A percentile compares a stretch with the other conserved stretches of the same genome.
phyloP scores from a whole-genome alignment of 2,113 vertebrate genomes.

The Eulemur rufifrons region DNA sequence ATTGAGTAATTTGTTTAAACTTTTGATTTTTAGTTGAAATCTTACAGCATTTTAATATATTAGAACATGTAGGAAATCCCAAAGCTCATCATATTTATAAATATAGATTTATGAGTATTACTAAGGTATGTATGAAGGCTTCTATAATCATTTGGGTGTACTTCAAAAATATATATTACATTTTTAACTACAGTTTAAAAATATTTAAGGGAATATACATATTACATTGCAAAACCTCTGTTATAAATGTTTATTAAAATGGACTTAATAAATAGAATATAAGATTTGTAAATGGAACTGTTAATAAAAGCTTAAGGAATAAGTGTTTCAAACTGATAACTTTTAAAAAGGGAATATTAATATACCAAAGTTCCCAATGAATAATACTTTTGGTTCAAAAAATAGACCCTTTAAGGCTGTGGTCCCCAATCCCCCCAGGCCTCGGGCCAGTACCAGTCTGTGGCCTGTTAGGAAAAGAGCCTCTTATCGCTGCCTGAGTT shows the following conservation, averaged over 20 bases:
- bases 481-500: too few relatives aligned
- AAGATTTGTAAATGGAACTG: background rate
- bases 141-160: background rate
- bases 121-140: background rate
- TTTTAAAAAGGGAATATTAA: constrained; percentile 14
- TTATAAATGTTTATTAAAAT: background rate
- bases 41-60: background rate
- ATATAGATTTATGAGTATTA: background rate
- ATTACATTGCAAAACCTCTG: background rate
- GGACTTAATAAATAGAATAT: background rate
- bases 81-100: constrained; percentile 17
- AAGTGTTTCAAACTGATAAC: background rate
- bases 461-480: too few relatives aligned
- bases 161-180: background rate
- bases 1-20: background rate
- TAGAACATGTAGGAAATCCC: background rate
- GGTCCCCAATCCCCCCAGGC: too few relatives aligned
- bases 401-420: background rate
- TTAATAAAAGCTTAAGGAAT: background rate
- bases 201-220: background rate
- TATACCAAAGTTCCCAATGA: background rate
- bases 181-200: constrained; percentile 7
- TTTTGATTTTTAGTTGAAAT: background rate
- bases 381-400: background rate
- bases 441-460: too few relatives aligned